Base-by-base conservation (phyloP, 2,888 invertebrate species). In the Cheilosia pagana region DNA sequence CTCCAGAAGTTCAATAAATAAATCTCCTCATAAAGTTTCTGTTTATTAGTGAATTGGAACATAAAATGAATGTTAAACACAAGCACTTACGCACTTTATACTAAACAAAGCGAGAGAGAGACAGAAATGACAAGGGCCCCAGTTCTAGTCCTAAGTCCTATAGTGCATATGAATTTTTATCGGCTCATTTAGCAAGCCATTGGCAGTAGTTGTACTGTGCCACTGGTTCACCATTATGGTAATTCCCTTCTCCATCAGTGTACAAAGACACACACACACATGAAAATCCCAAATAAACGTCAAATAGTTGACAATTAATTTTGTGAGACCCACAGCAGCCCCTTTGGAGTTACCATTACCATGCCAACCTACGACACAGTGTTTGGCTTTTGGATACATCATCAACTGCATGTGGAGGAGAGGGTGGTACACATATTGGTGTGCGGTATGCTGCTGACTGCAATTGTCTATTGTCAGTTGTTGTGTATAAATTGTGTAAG, bases 261-360 rank as follows among this genome's bases (percentile, higher is more conserved):
- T 6, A 6, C 50, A 14, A 4, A 48, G 5, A 43, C 7, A 62
- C n/a, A 43, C 53, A 10, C 55, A 67, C 48, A 35, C 25, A 68
- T 79, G 79, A 83, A 72, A 83, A 79, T 83, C 65, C 75, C 48
- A 59, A 85, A 79, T 79, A 79, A 85, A 85, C 75, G 74, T 85
- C 79, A 79, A 85, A 75, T 75, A 79, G 79, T 85, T 85, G 63
- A 71, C 79, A 85, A 85, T 85, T 85, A 85, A 85, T 85, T 83
- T 70, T 65, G 65, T 41, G 53, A 23, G 53, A 43, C 25, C 71
- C 25, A 57, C 39, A 48, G 45, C 50, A 53, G 16, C 16, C 41
- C 25, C 53, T 19, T 25, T 2, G 19, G 12, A 60, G 45, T 60
- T 35, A 77, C 23, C 23, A 48, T 19, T 28, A 16, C 43, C n/a